phyloP scores from a whole-genome alignment of 2,888 invertebrate species.

The Ametastegia equiseti region DNA sequence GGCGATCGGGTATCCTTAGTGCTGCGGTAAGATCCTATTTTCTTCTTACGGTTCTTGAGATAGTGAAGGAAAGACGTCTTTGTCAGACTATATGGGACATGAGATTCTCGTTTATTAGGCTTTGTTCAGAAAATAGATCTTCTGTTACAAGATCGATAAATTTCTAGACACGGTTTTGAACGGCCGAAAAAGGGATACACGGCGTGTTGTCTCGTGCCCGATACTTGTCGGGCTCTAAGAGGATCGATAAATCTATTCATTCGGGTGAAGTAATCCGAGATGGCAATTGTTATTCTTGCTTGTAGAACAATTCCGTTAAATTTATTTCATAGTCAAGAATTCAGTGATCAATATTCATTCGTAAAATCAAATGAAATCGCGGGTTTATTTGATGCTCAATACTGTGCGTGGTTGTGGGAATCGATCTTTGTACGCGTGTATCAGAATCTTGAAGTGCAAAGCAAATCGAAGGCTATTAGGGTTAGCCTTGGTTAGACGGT shows the following conservation, averaged over 20 bases:
- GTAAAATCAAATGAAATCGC: not conserved
- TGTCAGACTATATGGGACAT: not conserved
- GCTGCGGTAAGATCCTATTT: not conserved
- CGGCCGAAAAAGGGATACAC: not conserved
- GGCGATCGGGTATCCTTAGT: not conserved
- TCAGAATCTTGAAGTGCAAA: conserved; percentile 22
- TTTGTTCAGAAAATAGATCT: conserved; percentile 17
- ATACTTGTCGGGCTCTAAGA: not conserved
- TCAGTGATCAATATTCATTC: not conserved
- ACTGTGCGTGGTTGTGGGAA: not conserved
- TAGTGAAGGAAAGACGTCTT: not conserved
- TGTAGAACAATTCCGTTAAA: not conserved
- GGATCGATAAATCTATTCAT: not conserved
- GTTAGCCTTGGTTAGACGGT: conserved; percentile 56
- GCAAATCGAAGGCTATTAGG: conserved; percentile 46
- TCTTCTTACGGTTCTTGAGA: not conserved
- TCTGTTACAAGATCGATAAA: conserved; percentile 21
- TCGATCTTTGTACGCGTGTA: conserved; percentile 15
- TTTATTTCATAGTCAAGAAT: not conserved
- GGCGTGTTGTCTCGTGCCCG: conserved; percentile 13
- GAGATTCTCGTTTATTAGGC: conserved; percentile 15
- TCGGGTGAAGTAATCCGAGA: not conserved
- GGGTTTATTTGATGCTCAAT: not conserved
- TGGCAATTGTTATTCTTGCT: not conserved
- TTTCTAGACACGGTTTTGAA: not conserved